Conservation (phyloP, 2,888 invertebrate genomes). For the Cantharis rustica region DNA sequence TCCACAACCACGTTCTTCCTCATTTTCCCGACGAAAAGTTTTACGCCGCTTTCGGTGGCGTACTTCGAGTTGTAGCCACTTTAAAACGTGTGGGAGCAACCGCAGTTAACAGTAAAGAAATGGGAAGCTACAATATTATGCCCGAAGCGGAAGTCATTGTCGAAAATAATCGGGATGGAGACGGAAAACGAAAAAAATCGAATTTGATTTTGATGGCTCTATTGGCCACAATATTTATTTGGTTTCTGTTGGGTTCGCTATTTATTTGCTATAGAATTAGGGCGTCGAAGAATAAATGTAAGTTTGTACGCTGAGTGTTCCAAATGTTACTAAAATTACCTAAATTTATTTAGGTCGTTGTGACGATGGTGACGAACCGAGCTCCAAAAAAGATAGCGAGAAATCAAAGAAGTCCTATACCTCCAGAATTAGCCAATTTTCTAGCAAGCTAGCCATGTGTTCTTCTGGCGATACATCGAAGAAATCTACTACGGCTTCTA, state of each 20-base stretch:
- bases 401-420: neutral
- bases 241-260: constrained; percentile 51
- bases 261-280: constrained; percentile 48
- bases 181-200: constrained; percentile 18
- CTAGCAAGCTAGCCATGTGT: neutral
- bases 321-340: neutral
- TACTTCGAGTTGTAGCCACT: constrained; percentile 52
- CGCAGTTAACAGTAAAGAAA: constrained; percentile 23
- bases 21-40: constrained; percentile 65
- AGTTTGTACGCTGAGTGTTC: neutral
- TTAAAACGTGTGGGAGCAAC: constrained; percentile 41
- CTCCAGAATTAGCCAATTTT: neutral
- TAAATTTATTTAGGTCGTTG: neutral
- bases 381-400: neutral
- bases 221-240: constrained; percentile 48
- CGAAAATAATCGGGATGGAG: constrained; percentile 17
- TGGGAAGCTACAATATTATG: constrained; percentile 40
- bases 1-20: constrained; percentile 56
- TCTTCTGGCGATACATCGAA: neutral
- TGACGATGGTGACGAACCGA: neutral
- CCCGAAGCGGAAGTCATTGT: constrained; percentile 35
- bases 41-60: constrained; percentile 60
- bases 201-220: constrained; percentile 42
- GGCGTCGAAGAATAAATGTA: constrained; percentile 10
- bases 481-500: neutral